A percentile compares a stretch with the other conserved stretches of the same genome.
Evolutionary conservation across 2,888 invertebrate species (phyloP).

Genomic region (Stratiomys singularior): DNA sequence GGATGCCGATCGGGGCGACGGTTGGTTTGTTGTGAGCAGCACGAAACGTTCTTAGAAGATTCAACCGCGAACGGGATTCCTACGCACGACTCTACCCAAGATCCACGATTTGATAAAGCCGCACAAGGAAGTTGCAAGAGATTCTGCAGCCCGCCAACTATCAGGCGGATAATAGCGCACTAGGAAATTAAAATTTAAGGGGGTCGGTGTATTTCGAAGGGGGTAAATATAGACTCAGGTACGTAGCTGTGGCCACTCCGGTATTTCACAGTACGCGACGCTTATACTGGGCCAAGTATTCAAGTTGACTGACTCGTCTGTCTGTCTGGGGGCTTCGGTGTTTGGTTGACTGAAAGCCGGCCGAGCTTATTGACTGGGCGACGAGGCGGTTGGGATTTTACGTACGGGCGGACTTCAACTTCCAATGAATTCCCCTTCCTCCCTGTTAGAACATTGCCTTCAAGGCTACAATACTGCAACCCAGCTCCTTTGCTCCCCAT

Average conservation of each 20-base stretch:
- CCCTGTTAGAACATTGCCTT: background rate
- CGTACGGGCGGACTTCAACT: slow-evolving; percentile 11
- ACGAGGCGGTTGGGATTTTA: slow-evolving; percentile 17
- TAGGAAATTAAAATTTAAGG: too few relatives aligned
- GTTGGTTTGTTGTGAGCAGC: too few relatives aligned
- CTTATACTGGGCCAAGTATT: slow-evolving; percentile 11
- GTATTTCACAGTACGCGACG: slow-evolving; percentile 18
- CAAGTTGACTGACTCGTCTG: slow-evolving; percentile 31
- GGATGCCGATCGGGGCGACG: too few relatives aligned
- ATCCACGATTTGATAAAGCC: too few relatives aligned
- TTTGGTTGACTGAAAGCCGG: background rate
- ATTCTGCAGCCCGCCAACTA: too few relatives aligned
- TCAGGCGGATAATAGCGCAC: too few relatives aligned
- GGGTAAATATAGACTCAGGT: background rate
- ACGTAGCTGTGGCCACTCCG: background rate
- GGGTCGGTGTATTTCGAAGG: background rate
- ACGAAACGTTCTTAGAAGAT: too few relatives aligned
- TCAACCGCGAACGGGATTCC: too few relatives aligned
- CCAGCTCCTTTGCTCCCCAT: too few relatives aligned
- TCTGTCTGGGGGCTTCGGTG: background rate
- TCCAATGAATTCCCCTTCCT: background rate
- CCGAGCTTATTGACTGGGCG: background rate
- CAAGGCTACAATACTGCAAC: background rate
- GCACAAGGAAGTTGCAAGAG: too few relatives aligned
- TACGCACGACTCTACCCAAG: background rate